These are phyloP conservation scores for Mercenaria mercenaria DNA, from an alignment of 1,140 invertebrate species.

Conservation along the genomic window DNA sequence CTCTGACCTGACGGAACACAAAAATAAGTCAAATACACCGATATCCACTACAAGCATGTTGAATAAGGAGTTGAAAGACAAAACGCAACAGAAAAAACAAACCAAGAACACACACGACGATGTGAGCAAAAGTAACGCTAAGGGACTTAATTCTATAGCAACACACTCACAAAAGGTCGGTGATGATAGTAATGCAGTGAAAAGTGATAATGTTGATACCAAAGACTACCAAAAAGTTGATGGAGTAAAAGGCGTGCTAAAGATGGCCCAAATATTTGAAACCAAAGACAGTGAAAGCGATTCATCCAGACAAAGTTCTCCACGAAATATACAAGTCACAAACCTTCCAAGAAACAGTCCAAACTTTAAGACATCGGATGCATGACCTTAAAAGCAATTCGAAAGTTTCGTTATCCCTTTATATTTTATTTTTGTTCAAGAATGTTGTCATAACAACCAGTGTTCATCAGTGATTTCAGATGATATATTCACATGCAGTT, in stretches of 20 bases:
- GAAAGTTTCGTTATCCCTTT: too few relatives aligned
- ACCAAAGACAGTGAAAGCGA: constrained; percentile 20
- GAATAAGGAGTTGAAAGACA: constrained; percentile 4
- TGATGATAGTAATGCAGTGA: neutral
- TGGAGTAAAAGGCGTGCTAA: neutral
- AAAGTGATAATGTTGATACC: neutral
- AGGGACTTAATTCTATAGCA: neutral
- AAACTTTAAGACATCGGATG: neutral
- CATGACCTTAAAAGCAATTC: too few relatives aligned
- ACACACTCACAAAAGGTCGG: neutral
- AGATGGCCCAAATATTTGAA: constrained; percentile 21
- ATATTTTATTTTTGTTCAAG: too few relatives aligned
- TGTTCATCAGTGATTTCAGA: too few relatives aligned
- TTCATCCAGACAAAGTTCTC: neutral
- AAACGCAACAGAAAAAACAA: neutral
- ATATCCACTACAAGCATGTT: neutral
- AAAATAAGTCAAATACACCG: neutral
- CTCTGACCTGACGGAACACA: neutral
- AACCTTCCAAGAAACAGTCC: neutral
- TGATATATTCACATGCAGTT: too few relatives aligned
- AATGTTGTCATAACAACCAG: too few relatives aligned
- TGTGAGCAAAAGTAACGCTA: neutral
- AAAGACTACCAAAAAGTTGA: constrained; percentile 2
- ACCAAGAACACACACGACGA: neutral
- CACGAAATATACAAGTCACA: neutral